Evolutionary conservation across 2,888 invertebrate genomes (phyloP).

Genomic region (Paralinhomoeus sp.): DNA sequence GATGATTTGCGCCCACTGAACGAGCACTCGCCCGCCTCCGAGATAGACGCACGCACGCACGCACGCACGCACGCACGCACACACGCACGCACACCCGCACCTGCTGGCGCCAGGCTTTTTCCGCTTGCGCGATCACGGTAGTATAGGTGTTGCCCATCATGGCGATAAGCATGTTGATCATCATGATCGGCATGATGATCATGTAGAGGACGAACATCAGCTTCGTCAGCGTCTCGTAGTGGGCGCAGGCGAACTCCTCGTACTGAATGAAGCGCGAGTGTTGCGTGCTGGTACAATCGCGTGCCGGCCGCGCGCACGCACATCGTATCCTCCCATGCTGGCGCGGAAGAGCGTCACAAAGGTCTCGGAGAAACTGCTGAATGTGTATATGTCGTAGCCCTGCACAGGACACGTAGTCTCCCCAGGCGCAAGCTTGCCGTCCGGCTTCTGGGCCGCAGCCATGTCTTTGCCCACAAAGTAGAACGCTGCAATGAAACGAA

Average conservation of each 20-base stretch:
- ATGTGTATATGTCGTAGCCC: conserved; percentile 19
- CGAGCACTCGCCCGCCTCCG: too few relatives aligned
- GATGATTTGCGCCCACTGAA: conserved; percentile 90
- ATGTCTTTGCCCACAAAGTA: conserved; percentile 63
- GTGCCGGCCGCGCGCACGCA: too few relatives aligned
- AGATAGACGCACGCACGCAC: too few relatives aligned
- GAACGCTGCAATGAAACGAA: conserved; percentile 27
- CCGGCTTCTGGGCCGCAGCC: not conserved
- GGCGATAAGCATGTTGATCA: conserved; percentile 91
- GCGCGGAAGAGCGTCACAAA: conserved; percentile 97
- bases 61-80: too few relatives aligned
- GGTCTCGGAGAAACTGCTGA: conserved; percentile 57
- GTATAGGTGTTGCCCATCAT: conserved; percentile 99
- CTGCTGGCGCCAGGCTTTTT: conserved; percentile 95
- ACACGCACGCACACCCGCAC: conserved; percentile 27
- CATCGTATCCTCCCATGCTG: conserved; percentile 88
- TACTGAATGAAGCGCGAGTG: too few relatives aligned
- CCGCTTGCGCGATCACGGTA: conserved; percentile 86
- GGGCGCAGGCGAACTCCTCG: conserved; percentile 9
- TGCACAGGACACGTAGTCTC: not conserved
- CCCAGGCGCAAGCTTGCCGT: not conserved
- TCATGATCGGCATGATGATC: conserved; percentile 83
- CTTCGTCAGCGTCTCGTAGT: conserved; percentile 84
- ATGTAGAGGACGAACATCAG: conserved; percentile 90
- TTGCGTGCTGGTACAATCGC: too few relatives aligned